Percentiles rank a stretch among this genome's conserved stretches.
These are phyloP conservation scores for rabbit (Oryctolagus cuniculus) DNA, from an alignment of 2,113 vertebrate species.

Conservation along the genomic window DNA sequence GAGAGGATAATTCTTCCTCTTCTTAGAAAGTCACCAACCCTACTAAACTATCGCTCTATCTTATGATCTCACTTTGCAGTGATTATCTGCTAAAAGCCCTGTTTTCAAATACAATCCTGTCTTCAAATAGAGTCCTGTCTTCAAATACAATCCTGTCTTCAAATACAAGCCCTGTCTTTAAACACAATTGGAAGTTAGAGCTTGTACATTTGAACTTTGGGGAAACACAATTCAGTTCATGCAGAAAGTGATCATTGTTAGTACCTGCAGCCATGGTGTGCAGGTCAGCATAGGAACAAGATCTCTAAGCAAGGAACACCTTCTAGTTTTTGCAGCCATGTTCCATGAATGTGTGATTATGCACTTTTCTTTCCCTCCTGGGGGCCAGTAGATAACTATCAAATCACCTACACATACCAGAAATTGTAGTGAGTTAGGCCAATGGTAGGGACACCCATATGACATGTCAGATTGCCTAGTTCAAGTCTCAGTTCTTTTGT, in stretches of 20 bases:
- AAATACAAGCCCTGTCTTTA: background rate
- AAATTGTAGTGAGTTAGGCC: too few relatives aligned
- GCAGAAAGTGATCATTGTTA: background rate
- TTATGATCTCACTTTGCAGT: background rate
- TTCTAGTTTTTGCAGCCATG: background rate
- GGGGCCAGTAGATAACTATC: background rate
- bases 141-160: background rate
- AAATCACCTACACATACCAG: background rate
- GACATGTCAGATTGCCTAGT: too few relatives aligned
- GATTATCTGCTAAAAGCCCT: background rate
- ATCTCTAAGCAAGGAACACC: background rate
- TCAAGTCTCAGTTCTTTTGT: too few relatives aligned
- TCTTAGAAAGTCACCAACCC: background rate
- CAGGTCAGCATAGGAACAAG: background rate
- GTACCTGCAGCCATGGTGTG: fast-evolving
- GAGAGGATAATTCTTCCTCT: background rate
- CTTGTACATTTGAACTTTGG: background rate
- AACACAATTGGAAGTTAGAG: background rate
- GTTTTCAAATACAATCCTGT: background rate
- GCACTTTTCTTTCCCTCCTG: background rate
- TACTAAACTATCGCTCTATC: background rate
- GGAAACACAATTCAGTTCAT: background rate
- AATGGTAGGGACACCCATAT: too few relatives aligned
- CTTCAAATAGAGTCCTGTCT: background rate
- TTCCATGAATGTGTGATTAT: background rate